Conservation (phyloP, 2,113 vertebrate genomes). For the Elephas maximus region DNA sequence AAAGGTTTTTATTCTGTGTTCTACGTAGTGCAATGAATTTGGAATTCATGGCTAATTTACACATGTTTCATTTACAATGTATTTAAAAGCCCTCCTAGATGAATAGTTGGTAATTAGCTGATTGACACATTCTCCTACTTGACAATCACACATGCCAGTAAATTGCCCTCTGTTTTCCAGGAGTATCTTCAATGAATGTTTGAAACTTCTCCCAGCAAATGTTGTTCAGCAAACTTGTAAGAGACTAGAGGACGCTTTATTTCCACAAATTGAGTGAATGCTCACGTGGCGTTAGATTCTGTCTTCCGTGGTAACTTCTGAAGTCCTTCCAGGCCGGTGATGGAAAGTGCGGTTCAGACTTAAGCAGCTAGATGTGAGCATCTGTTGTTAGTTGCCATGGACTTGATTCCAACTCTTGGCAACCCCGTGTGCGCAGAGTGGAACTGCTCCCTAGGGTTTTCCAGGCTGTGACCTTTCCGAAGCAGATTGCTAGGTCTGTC, state of each 20-base stretch:
- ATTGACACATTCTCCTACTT: conserved; percentile 54
- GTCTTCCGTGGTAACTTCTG: background rate
- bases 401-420: too few relatives aligned
- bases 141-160: conserved; percentile 58
- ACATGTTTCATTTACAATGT: conserved; percentile 42
- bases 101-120: conserved; percentile 76
- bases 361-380: background rate
- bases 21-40: background rate
- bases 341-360: background rate
- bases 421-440: too few relatives aligned
- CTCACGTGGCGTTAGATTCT: background rate
- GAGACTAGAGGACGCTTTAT: background rate
- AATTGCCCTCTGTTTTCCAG: conserved; percentile 45
- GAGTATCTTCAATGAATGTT: conserved; percentile 15
- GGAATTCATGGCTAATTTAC: conserved; percentile 70
- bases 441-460: too few relatives aligned
- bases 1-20: conserved; percentile 65
- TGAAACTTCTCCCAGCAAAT: conserved; percentile 15
- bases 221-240: background rate
- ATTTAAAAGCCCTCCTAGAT: background rate
- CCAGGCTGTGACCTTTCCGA: too few relatives aligned
- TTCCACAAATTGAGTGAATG: background rate
- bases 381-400: background rate
- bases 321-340: background rate
- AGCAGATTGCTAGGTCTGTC: too few relatives aligned